These are phyloP conservation scores for Leptogaster cylindrica DNA, from an alignment of 2,888 invertebrate species.

Conservation along the genomic window DNA sequence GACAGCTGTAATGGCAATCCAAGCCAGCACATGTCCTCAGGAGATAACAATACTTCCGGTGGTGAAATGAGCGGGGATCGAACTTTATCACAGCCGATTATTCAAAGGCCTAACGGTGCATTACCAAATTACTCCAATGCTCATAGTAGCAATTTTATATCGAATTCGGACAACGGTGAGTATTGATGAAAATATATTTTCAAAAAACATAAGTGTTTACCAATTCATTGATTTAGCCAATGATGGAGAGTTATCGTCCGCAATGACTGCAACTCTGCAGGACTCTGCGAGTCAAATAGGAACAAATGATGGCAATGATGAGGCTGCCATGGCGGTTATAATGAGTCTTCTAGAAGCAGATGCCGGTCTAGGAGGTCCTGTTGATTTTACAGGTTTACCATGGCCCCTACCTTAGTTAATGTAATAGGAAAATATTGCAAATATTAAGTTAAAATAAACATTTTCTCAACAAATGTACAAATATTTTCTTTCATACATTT, in stretches of 20 bases:
- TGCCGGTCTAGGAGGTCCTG: slow-evolving; percentile 85
- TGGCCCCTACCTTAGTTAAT: slow-evolving; percentile 64
- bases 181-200: not conserved
- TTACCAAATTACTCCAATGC: slow-evolving; percentile 49
- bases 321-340: slow-evolving; percentile 90
- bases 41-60: slow-evolving; percentile 44
- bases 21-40: slow-evolving; percentile 45
- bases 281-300: slow-evolving; percentile 50
- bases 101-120: slow-evolving; percentile 46
- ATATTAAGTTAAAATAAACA: slow-evolving; percentile 1
- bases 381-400: slow-evolving; percentile 84
- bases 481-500: too few relatives aligned
- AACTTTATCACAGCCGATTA: slow-evolving; percentile 20
- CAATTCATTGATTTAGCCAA: slow-evolving; percentile 37
- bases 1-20: slow-evolving; percentile 42
- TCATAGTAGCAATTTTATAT: slow-evolving; percentile 57
- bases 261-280: slow-evolving; percentile 22
- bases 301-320: slow-evolving; percentile 78
- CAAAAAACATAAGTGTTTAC: not conserved
- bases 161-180: slow-evolving; percentile 52
- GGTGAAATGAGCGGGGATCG: slow-evolving; percentile 43
- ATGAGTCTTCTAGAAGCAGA: slow-evolving; percentile 90
- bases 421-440: slow-evolving; percentile 4
- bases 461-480: slow-evolving; percentile 7
- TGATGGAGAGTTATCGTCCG: slow-evolving; percentile 42